phyloP scores from a whole-genome alignment of 2,888 invertebrate species.

The Synanthedon vespiformis region DNA sequence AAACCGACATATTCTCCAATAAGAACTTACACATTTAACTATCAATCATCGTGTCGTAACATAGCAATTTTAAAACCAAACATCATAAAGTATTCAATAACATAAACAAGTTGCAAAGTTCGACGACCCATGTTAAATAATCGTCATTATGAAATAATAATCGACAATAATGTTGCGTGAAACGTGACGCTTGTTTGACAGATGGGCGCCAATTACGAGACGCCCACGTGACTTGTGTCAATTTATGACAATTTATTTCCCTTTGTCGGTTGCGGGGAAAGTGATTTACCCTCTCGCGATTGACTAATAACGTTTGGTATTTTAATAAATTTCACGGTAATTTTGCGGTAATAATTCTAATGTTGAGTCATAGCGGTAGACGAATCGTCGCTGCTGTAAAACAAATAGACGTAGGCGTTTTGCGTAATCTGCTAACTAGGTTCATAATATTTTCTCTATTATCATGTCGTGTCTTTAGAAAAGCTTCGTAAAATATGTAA shows the following conservation, averaged over 20 bases:
- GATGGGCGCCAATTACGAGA: constrained; percentile 1
- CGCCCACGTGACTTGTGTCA: constrained; percentile 8
- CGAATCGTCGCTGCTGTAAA: too few species aligned
- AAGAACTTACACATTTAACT: too few species aligned
- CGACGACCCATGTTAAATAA: not conserved
- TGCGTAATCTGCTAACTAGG: too few species aligned
- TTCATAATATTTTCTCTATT: too few species aligned
- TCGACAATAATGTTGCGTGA: constrained; percentile 2
- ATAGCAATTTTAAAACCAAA: too few species aligned
- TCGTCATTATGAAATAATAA: constrained; percentile 3
- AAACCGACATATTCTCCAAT: too few species aligned
- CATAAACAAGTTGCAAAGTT: not conserved
- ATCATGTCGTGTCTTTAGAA: too few species aligned
- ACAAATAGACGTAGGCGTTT: too few species aligned
- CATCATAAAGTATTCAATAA: not conserved
- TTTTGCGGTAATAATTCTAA: not conserved
- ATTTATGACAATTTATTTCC: constrained; percentile 6
- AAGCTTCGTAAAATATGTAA: too few species aligned
- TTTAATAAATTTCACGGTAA: not conserved
- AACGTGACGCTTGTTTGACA: constrained; percentile 13
- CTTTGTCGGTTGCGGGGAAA: not conserved
- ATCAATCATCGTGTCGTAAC: not conserved
- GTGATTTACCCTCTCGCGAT: not conserved
- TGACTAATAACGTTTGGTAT: not conserved
- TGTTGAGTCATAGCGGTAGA: not conserved